A percentile compares a stretch with the other conserved stretches of the same genome.
phyloP scores from a whole-genome alignment of 2,113 vertebrate genomes.

The Emydocephalus ijimae region DNA sequence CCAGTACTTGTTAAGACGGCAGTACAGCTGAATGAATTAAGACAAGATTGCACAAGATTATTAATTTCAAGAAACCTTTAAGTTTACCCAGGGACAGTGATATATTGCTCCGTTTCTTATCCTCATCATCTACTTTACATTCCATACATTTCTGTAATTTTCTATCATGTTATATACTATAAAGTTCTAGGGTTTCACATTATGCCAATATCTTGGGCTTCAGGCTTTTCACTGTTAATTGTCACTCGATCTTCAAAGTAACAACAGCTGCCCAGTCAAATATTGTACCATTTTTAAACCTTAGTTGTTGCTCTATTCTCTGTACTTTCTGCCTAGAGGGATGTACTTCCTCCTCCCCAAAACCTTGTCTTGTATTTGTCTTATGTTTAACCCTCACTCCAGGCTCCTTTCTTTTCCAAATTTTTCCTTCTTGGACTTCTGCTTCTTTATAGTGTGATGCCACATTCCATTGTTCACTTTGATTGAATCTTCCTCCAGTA shows the following conservation, averaged over 20 bases:
- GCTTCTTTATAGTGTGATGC: not conserved
- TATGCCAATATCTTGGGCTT: not conserved
- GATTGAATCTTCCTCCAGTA: not conserved
- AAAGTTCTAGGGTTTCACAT: not conserved
- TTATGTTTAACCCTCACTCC: not conserved
- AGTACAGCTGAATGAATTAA: not conserved
- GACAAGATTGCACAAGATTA: not conserved
- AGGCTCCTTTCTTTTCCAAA: not conserved
- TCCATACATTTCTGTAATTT: not conserved
- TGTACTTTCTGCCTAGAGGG: not conserved
- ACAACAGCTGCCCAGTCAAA: not conserved
- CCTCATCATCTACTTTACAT: not conserved
- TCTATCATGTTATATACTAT: not conserved
- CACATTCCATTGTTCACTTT: not conserved
- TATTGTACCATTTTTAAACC: not conserved
- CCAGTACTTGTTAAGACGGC: not conserved
- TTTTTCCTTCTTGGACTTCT: not conserved
- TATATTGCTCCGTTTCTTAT: not conserved
- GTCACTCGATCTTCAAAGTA: not conserved
- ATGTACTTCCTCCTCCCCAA: not conserved
- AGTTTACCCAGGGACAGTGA: not conserved
- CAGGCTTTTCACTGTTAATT: not conserved
- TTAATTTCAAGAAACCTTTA: not conserved
- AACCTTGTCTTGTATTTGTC: not conserved
- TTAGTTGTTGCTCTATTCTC: not conserved